phyloP scores from a whole-genome alignment of 2,888 invertebrate genomes.

The Xestia c-nigrum region DNA sequence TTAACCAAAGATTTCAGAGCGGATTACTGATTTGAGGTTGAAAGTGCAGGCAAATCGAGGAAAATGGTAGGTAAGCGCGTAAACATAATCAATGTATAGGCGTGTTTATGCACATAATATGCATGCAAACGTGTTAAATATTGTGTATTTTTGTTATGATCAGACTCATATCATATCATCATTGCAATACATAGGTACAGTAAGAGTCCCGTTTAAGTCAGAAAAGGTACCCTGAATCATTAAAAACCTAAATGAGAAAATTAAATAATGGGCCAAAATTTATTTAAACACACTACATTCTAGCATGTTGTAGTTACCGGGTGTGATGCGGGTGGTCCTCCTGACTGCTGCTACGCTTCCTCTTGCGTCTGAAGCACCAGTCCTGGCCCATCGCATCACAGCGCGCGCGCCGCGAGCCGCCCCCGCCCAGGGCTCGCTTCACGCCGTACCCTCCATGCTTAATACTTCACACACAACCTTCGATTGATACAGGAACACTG shows the following conservation, averaged over 20 bases:
- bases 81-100: not conserved
- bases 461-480: conserved; percentile 59
- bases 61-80: not conserved
- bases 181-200: not conserved
- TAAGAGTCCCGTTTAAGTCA: not conserved
- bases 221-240: not conserved
- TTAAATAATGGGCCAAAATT: not conserved
- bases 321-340: conserved; percentile 91
- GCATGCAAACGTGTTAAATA: not conserved
- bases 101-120: not conserved
- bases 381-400: conserved; percentile 93
- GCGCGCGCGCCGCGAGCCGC: conserved; percentile 89
- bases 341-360: conserved; percentile 92
- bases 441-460: conserved; percentile 72
- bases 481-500: conserved; percentile 45
- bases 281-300: not conserved
- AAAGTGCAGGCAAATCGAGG: not conserved
- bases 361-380: conserved; percentile 93
- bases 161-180: not conserved
- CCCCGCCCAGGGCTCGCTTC: conserved; percentile 89
- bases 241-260: not conserved
- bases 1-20: not conserved
- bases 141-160: not conserved
- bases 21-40: not conserved
- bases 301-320: conserved; percentile 78